Evolutionary conservation across 2,797 vertebrate genomes (phyloP).

Genomic region (Centropyge bicolor): DNA sequence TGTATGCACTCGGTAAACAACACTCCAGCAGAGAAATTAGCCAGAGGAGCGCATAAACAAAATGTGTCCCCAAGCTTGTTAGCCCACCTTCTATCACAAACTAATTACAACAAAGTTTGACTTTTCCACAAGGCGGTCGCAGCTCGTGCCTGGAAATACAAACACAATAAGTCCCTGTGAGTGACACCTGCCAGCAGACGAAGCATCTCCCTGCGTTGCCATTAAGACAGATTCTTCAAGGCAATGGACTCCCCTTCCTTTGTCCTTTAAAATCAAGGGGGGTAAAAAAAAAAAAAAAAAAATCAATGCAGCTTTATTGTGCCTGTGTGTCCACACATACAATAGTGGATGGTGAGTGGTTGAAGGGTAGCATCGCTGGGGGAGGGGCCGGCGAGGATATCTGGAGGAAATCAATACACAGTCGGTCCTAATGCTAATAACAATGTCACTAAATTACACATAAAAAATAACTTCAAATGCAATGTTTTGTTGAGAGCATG

Average conservation of each 20-base stretch:
- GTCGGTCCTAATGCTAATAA: constrained; percentile 33
- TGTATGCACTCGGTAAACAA: constrained; percentile 71
- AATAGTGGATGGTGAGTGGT: constrained; percentile 54
- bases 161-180: constrained; percentile 48
- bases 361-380: constrained; percentile 26
- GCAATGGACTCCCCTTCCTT: constrained; percentile 50
- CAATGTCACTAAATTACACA: constrained; percentile 23
- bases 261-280: constrained; percentile 77
- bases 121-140: constrained; percentile 52
- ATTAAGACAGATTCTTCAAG: constrained; percentile 49
- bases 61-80: constrained; percentile 72
- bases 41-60: constrained; percentile 72
- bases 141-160: constrained; percentile 50
- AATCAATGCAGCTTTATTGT: constrained; percentile 78
- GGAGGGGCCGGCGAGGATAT: constrained; percentile 51
- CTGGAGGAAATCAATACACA: constrained; percentile 70
- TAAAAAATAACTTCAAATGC: not conserved
- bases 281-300: constrained; percentile 43
- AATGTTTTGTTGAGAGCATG: constrained; percentile 32
- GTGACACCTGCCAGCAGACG: constrained; percentile 64
- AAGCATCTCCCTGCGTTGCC: constrained; percentile 37
- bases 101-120: constrained; percentile 72
- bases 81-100: constrained; percentile 62
- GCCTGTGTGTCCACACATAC: constrained; percentile 64
- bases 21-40: constrained; percentile 74